Evolutionary conservation across 2,797 vertebrate genomes (phyloP).

Genomic region (Neosilurus hyrtlii): DNA sequence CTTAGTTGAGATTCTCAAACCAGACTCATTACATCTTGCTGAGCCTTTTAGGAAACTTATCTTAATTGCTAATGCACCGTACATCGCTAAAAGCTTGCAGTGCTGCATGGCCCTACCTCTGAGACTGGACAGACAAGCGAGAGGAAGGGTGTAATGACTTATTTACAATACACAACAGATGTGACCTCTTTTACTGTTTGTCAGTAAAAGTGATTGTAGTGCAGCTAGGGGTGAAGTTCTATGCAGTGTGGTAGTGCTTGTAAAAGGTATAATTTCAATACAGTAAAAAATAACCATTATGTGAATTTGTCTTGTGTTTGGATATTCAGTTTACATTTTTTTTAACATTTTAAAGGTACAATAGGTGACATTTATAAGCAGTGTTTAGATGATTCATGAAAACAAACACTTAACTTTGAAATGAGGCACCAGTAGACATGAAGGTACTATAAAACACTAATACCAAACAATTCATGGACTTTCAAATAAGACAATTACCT

Average conservation of each 20-base stretch:
- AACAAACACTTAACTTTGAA: no score
- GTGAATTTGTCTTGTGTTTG: no score
- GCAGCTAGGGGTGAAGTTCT: not conserved
- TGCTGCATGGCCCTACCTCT: not conserved
- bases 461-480: no score
- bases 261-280: not conserved
- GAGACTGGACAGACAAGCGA: not conserved
- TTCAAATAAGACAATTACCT: no score
- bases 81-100: not conserved
- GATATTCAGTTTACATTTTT: no score
- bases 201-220: not conserved
- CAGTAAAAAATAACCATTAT: no score
- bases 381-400: no score
- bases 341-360: no score
- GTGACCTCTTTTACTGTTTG: not conserved
- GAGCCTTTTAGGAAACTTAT: constrained; percentile 4
- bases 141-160: not conserved
- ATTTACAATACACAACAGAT: not conserved
- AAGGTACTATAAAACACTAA: no score
- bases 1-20: no score
- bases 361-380: no score
- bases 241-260: not conserved
- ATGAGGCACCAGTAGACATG: no score
- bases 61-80: constrained; percentile 1
- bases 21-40: not conserved